phyloP scores from a whole-genome alignment of 2,888 invertebrate species.

The Parnassius mnemosyne region DNA sequence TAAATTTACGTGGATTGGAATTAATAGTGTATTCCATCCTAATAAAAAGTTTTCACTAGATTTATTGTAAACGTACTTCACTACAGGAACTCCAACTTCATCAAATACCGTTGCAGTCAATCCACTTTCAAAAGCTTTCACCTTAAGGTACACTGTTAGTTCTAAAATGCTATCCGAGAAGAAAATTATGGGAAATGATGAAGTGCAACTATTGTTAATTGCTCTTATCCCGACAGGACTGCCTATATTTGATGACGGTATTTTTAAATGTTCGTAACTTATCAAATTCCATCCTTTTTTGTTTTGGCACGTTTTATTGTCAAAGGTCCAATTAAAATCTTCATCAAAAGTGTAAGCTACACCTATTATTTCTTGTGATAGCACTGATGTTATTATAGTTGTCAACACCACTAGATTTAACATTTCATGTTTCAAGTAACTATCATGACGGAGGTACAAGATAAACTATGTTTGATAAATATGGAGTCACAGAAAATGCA shows the following conservation, averaged over 20 bases:
- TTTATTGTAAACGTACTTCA: conserved; percentile 29
- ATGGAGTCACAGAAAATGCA: too few species aligned
- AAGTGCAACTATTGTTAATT: conserved; percentile 33
- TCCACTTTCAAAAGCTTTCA: conserved; percentile 32
- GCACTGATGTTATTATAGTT: conserved; percentile 27
- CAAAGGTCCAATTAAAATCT: conserved; percentile 29
- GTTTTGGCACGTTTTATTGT: conserved; percentile 28
- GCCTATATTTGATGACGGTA: conserved; percentile 13
- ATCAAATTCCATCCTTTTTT: conserved; percentile 30
- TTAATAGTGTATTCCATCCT: conserved; percentile 36
- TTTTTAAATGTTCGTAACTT: conserved; percentile 23
- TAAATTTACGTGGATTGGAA: conserved; percentile 29
- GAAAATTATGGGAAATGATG: conserved; percentile 36
- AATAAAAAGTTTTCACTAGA: conserved; percentile 24
- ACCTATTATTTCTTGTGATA: conserved; percentile 31
- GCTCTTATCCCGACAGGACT: conserved; percentile 33
- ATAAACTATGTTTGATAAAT: conserved; percentile 6
- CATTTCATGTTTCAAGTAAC: conserved; percentile 28
- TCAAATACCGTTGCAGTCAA: conserved; percentile 35
- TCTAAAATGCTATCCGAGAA: conserved; percentile 31
- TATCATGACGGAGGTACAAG: conserved; percentile 6
- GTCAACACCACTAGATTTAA: conserved; percentile 26
- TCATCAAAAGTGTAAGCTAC: conserved; percentile 33
- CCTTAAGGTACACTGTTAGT: conserved; percentile 34
- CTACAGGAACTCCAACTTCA: conserved; percentile 27